A percentile compares a stretch with the other conserved stretches of the same genome.
phyloP scores from a whole-genome alignment of 2,113 vertebrate species.

The Hydrolagus affinis region DNA sequence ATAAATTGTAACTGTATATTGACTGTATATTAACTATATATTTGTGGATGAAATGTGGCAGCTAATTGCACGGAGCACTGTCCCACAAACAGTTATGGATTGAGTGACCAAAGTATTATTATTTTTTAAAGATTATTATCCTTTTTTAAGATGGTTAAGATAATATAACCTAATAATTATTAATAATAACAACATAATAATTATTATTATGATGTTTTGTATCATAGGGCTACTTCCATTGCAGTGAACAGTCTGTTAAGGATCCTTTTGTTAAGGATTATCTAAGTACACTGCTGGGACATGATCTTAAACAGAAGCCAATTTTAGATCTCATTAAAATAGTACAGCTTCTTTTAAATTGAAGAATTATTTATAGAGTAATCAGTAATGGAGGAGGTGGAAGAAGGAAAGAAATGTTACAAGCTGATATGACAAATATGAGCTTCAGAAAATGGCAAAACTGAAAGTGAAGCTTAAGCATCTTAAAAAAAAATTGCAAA shows the following conservation, averaged over 20 bases:
- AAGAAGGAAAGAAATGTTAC: neutral
- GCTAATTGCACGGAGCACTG: no score
- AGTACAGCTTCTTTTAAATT: conserved; percentile 1
- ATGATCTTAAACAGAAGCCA: neutral
- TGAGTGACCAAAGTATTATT: no score
- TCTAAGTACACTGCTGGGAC: neutral
- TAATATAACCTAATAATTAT: no score
- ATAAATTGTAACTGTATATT: no score
- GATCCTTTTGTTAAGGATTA: neutral
- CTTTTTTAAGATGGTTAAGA: no score
- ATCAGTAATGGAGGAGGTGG: neutral
- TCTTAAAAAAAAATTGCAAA: neutral
- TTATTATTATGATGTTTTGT: no score
- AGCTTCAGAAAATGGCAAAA: conserved; percentile 23
- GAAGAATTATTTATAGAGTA: conserved; percentile 16
- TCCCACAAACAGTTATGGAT: no score
- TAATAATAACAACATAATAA: no score
- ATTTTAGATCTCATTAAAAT: neutral
- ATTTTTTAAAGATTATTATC: no score
- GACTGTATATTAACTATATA: no score
- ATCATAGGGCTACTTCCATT: neutral
- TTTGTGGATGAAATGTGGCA: no score
- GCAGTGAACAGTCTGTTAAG: neutral
- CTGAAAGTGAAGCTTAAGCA: neutral
- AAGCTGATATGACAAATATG: neutral